Base-by-base conservation (phyloP, 2,888 invertebrate genomes). In the Deroplatys truncata region DNA sequence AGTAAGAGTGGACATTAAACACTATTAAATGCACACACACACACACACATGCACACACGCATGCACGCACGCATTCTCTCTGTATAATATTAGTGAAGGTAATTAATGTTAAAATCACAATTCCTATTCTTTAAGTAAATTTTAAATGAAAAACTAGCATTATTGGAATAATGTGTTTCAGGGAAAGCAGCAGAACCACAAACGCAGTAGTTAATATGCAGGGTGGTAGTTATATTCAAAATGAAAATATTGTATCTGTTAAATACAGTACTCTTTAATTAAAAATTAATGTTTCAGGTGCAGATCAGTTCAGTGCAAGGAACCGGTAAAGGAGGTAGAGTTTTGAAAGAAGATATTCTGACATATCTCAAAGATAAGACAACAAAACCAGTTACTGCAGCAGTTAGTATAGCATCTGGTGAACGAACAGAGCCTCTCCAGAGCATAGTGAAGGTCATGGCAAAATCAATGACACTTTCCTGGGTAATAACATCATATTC, bases 311-410 rank as follows among this genome's bases (percentile, higher is more conserved):
- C 7, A 72, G 56, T 72, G 20, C 56, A 94, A 91, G 96, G 97
- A 3, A 97, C 97, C 2, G 99, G 99, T 7, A 98, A 96, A 94
- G 96, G 97, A 92, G 98, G 98, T 0, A 95, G 99, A 91, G 96
- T 99, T 31, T 94, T 99, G 86, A 99, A 99, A 94, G 99, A 99
- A 93, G 99, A 99, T 94, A 95, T 99, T 90, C 93, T 99, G 84
- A 94, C 95, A 89, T 95, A 95, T 92, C 93, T 98, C 16, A 93
- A 92, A 87, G 88, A 72, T 3, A 29, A 29, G 72, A 82, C 82
- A n/a, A 13, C 16, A 9, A 72, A 72, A 72, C 56, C 56, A 20
- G 7, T 72, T 20, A 72, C 20, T 72, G 25, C 56, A 4, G 56
- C 4, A 20, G 7, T 25, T 72, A 20, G 56, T 72, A 7, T 20